Conservation (phyloP, 2,888 invertebrate species). For the Pinctada fucata region DNA sequence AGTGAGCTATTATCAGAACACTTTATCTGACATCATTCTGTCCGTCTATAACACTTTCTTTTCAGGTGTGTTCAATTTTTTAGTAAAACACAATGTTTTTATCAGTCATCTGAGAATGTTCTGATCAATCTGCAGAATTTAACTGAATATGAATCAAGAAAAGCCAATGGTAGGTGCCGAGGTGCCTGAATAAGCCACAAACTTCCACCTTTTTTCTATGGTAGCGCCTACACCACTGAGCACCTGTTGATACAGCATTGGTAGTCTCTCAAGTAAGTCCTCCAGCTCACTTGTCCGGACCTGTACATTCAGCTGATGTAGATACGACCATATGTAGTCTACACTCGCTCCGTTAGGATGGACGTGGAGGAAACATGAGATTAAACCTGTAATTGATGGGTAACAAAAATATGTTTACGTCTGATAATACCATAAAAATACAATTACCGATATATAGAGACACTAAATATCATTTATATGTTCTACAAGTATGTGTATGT, state of each 20-base stretch:
- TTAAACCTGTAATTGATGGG: constrained; percentile 80
- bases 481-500: too few relatives aligned
- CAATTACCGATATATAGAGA: too few relatives aligned
- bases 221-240: constrained; percentile 90
- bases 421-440: background rate
- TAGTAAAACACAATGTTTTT: too few relatives aligned
- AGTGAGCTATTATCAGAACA: too few relatives aligned
- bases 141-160: too few relatives aligned
- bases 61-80: too few relatives aligned
- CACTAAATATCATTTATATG: too few relatives aligned
- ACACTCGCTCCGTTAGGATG: constrained; percentile 95
- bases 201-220: constrained; percentile 91
- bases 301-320: constrained; percentile 87
- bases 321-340: constrained; percentile 93
- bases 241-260: constrained; percentile 88
- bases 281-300: constrained; percentile 82
- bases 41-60: too few relatives aligned
- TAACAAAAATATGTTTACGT: background rate
- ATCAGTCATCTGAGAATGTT: too few relatives aligned
- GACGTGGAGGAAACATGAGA: constrained; percentile 92
- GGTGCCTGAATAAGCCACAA: constrained; percentile 82
- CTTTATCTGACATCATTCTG: too few relatives aligned
- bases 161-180: background rate
- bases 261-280: constrained; percentile 85
- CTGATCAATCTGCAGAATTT: too few relatives aligned